phyloP scores from a whole-genome alignment of 2,113 vertebrate species.

The Seriola quinqueradiata region DNA sequence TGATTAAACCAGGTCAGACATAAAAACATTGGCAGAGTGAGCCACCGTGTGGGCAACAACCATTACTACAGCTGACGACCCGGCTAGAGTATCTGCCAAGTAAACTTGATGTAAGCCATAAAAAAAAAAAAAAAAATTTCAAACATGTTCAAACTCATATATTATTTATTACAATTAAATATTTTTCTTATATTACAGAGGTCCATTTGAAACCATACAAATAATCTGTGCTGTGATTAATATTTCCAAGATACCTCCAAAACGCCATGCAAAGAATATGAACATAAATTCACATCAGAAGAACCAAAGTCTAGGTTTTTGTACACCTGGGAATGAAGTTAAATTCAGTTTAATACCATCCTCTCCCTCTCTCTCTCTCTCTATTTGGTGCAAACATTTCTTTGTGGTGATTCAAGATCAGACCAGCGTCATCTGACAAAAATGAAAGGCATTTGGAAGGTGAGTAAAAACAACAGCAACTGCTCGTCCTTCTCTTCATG shows the following conservation, averaged over 20 bases:
- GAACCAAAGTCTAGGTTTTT: conserved; percentile 72
- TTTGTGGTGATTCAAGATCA: conserved; percentile 71
- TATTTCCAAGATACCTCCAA: conserved; percentile 84
- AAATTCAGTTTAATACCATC: conserved; percentile 44
- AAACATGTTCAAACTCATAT: conserved; percentile 84
- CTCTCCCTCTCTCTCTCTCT: neutral
- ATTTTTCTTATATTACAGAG: conserved; percentile 88
- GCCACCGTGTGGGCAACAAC: conserved; percentile 62
- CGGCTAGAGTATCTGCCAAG: neutral
- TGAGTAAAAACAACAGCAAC: conserved; percentile 65
- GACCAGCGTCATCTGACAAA: conserved; percentile 66
- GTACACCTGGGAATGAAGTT: conserved; percentile 76
- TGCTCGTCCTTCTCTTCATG: conserved; percentile 48
- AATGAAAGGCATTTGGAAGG: conserved; percentile 79
- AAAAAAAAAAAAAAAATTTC: conserved; percentile 18
- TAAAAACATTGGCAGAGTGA: conserved; percentile 10
- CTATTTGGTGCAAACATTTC: conserved; percentile 79
- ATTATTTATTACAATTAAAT: conserved; percentile 91
- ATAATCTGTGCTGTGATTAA: conserved; percentile 87
- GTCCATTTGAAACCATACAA: conserved; percentile 88
- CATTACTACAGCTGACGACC: conserved; percentile 48
- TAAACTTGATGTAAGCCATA: neutral
- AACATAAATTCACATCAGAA: conserved; percentile 77
- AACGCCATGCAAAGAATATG: conserved; percentile 82
- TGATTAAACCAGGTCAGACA: neutral